These are phyloP conservation scores for Clunio marinus DNA, from an alignment of 2,888 invertebrate genomes.

Conservation along the genomic window DNA sequence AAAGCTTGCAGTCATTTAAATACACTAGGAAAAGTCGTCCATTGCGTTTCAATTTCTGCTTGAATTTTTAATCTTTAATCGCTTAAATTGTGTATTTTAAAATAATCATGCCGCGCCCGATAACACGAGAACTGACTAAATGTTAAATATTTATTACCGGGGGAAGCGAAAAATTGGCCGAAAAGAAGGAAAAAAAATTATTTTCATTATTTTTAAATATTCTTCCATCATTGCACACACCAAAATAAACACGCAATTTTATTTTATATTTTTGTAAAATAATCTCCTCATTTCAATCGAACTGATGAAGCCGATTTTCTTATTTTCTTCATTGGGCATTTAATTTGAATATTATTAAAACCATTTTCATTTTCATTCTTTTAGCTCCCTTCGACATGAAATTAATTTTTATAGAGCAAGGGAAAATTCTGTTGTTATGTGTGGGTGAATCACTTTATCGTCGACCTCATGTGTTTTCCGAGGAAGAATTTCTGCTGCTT, in stretches of 20 bases:
- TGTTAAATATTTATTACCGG: conserved; percentile 10
- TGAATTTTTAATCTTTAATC: conserved; percentile 38
- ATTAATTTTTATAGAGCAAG: background rate
- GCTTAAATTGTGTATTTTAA: conserved; percentile 38
- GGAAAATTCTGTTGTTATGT: background rate
- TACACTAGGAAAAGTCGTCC: conserved; percentile 1
- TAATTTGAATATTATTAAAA: conserved; percentile 7
- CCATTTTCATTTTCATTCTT: no score
- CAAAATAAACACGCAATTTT: conserved; percentile 33
- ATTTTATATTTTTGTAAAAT: conserved; percentile 6
- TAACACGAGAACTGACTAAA: conserved; percentile 15
- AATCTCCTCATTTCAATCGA: background rate
- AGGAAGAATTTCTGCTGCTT: background rate
- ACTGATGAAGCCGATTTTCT: background rate
- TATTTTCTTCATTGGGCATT: no score
- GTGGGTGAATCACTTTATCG: background rate
- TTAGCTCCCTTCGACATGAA: conserved; percentile 2
- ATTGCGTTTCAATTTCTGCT: conserved; percentile 33
- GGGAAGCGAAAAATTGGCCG: conserved; percentile 11
- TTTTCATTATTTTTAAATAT: conserved; percentile 12
- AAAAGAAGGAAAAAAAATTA: background rate
- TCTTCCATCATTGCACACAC: no score
- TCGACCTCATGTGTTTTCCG: background rate
- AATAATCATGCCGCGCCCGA: conserved; percentile 29
- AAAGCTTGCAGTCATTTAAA: conserved; percentile 3